These are phyloP conservation scores for Notechis scutatus DNA, from an alignment of 2,113 vertebrate species.

Conservation along the genomic window DNA sequence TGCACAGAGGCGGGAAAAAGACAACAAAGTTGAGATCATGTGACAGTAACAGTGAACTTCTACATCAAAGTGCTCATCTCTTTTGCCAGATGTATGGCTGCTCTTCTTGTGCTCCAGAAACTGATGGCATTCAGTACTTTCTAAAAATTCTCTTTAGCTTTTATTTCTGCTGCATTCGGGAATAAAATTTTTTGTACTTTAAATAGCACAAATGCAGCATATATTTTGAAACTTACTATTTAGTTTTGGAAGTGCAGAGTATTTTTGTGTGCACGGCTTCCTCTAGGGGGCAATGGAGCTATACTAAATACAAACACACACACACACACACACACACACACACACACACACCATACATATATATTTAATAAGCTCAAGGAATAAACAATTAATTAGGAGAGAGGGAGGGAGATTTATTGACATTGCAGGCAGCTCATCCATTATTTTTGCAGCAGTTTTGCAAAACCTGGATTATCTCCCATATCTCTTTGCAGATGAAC, in stretches of 20 bases:
- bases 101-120: background rate
- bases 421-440: background rate
- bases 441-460: background rate
- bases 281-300: constrained; percentile 16
- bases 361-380: background rate
- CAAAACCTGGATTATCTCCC: background rate
- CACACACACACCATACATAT: no score
- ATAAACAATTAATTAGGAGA: background rate
- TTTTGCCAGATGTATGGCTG: background rate
- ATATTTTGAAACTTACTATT: background rate
- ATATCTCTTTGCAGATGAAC: background rate
- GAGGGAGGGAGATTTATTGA: background rate
- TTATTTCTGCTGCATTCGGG: background rate
- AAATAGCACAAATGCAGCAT: background rate
- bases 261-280: background rate
- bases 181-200: no score
- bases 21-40: background rate
- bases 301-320: background rate
- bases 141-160: background rate
- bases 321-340: no score
- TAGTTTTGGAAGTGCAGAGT: background rate
- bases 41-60: background rate
- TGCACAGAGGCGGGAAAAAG: no score
- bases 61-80: background rate
- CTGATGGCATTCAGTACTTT: background rate